Conservation (phyloP, 2,888 invertebrate genomes). For the Periphyllus acericola region DNA sequence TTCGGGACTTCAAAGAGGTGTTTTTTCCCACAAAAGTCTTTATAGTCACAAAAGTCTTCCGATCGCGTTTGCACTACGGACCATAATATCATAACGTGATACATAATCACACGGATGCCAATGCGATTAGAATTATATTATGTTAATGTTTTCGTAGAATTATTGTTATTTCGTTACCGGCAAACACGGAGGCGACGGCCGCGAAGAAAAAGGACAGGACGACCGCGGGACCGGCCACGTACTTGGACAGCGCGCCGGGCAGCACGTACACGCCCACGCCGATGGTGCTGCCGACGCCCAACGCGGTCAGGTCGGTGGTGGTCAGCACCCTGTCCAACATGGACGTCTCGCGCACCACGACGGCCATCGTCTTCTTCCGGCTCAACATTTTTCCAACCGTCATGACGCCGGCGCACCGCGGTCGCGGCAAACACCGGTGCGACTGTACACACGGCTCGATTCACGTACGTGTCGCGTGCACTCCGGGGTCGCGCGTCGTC, state of each 20-base stretch:
- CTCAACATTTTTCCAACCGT: conserved; percentile 31
- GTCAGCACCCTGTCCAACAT: conserved; percentile 48
- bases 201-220: conserved; percentile 71
- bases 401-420: background rate
- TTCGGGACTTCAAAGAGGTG: no score
- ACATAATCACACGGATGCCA: no score
- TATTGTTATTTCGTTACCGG: conserved; percentile 69
- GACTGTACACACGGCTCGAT: no score
- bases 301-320: conserved; percentile 69
- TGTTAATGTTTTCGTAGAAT: no score
- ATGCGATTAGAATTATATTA: no score
- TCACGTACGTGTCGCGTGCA: no score
- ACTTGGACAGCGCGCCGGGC: conserved; percentile 69
- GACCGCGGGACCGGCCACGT: conserved; percentile 71
- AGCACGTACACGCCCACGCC: conserved; percentile 74
- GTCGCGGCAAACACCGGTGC: background rate
- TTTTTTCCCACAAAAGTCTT: no score
- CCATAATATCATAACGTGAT: no score
- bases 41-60: no score
- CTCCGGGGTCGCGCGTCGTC: no score
- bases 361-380: conserved; percentile 54
- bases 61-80: no score
- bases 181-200: conserved; percentile 71
- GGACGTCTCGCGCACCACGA: conserved; percentile 49
- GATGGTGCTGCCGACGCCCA: conserved; percentile 69